These are phyloP conservation scores for Drosophila cardini DNA, from an alignment of 1,140 invertebrate species.

Conservation along the genomic window DNA sequence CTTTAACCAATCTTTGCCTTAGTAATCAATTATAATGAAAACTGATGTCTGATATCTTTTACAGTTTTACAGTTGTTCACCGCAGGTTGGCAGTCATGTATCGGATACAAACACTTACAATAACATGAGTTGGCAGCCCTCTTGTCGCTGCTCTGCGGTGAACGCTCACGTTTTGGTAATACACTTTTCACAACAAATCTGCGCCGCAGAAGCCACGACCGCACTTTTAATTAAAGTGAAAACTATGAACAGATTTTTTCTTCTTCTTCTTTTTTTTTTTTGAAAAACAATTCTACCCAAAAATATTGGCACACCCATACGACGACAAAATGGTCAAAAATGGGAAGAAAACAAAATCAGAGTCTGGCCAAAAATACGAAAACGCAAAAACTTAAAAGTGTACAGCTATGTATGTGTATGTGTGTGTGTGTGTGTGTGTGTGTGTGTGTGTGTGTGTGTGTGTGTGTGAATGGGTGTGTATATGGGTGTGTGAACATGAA, in stretches of 20 bases:
- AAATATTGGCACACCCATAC: conserved; percentile 10
- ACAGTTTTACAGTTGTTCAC: background rate
- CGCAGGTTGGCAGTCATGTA: background rate
- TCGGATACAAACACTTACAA: background rate
- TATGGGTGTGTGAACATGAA: background rate
- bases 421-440: background rate
- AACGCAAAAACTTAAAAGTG: conserved; percentile 12
- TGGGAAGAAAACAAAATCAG: conserved; percentile 25
- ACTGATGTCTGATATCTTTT: background rate
- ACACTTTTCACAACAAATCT: conserved; percentile 56
- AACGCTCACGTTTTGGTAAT: conserved; percentile 55
- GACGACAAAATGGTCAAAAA: conserved; percentile 8
- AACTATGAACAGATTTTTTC: conserved; percentile 78
- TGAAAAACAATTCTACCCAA: conserved; percentile 63
- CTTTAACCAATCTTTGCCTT: background rate
- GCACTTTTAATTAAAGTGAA: conserved; percentile 81
- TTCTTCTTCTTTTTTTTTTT: too few relatives aligned
- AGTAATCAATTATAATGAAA: background rate
- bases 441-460: too few relatives aligned
- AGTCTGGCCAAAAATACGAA: conserved; percentile 30
- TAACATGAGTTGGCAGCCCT: background rate
- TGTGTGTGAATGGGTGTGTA: too few relatives aligned
- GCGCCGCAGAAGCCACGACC: conserved; percentile 75
- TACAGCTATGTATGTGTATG: too few relatives aligned
- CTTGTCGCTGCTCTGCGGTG: conserved; percentile 45